phyloP scores from a whole-genome alignment of 2,113 vertebrate species.

The Grammomys dolichurus region DNA sequence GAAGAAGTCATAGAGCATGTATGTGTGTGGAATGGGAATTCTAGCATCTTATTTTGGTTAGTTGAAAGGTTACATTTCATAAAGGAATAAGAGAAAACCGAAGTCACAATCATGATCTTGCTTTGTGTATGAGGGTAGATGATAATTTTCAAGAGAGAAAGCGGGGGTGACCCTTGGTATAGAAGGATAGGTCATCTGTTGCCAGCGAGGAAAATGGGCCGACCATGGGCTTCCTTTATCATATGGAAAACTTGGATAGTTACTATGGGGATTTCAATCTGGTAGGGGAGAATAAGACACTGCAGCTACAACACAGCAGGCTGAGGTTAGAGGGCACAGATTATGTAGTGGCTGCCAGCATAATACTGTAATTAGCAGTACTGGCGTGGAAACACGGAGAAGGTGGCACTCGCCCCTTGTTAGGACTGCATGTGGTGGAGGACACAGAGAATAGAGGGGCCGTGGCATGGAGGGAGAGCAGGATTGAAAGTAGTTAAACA shows the following conservation, averaged over 20 bases:
- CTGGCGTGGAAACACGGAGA: not conserved
- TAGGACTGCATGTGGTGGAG: not conserved
- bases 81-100: not conserved
- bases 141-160: not conserved
- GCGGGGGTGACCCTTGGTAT: not conserved
- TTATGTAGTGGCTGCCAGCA: not conserved
- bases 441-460: not conserved
- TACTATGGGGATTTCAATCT: not conserved
- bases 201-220: not conserved
- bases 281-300: not conserved
- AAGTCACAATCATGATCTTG: slow-evolving; percentile 17
- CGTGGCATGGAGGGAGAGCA: not conserved
- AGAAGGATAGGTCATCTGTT: not conserved
- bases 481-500: not conserved
- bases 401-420: not conserved
- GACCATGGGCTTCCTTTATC: not conserved
- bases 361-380: not conserved
- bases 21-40: not conserved
- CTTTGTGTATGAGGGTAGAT: not conserved
- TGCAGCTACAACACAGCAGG: not conserved
- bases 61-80: not conserved
- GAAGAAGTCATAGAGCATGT: not conserved
- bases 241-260: not conserved
- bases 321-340: slow-evolving; percentile 21
- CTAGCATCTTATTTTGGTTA: not conserved